Conservation (phyloP, 2,888 invertebrate species). For the Netelia melanura region DNA sequence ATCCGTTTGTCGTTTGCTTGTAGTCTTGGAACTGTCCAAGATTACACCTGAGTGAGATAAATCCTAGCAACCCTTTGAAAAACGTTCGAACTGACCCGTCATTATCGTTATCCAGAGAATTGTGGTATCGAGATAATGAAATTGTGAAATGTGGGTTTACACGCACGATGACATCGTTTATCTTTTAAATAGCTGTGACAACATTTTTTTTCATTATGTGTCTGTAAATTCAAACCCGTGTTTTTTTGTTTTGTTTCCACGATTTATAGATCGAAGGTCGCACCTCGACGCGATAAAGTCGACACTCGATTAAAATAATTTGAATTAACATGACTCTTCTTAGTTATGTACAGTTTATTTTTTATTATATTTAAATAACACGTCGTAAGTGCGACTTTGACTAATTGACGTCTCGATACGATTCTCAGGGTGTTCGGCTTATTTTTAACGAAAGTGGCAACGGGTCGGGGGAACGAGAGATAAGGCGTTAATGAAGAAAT, state of each 20-base stretch:
- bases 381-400: slow-evolving; percentile 47
- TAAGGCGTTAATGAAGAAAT: slow-evolving; percentile 48
- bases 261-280: not conserved
- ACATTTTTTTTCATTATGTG: not conserved
- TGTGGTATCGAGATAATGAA: slow-evolving; percentile 1
- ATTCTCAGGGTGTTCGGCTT: not conserved
- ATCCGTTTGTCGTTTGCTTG: slow-evolving; percentile 11
- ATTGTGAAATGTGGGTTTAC: slow-evolving; percentile 3
- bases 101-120: slow-evolving; percentile 31
- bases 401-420: slow-evolving; percentile 45
- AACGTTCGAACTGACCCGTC: slow-evolving; percentile 26
- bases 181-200: not conserved
- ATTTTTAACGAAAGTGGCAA: slow-evolving; percentile 29
- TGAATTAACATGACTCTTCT: slow-evolving; percentile 1
- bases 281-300: slow-evolving; percentile 8
- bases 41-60: slow-evolving; percentile 64
- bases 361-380: slow-evolving; percentile 34
- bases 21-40: slow-evolving; percentile 42
- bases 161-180: slow-evolving; percentile 5
- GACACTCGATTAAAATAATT: slow-evolving; percentile 26
- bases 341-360: not conserved
- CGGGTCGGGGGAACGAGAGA: not conserved
- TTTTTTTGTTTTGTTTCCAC: not conserved
- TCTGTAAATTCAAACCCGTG: not conserved
- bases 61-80: slow-evolving; percentile 26